Conservation (phyloP, 2,888 invertebrate genomes). For the Spialia ferax region DNA sequence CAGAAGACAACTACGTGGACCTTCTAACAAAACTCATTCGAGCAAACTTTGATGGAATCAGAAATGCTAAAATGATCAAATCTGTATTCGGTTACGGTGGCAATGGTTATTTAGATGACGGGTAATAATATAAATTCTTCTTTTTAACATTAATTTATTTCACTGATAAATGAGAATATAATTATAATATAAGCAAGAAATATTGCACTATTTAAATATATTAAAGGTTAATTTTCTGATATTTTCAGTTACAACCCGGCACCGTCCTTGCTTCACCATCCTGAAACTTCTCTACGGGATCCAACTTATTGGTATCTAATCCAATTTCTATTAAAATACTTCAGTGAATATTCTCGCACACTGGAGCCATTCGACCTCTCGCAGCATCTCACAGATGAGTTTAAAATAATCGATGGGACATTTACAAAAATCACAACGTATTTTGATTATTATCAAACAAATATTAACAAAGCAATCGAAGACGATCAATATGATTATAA, state of each 20-base stretch:
- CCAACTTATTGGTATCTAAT: constrained; percentile 73
- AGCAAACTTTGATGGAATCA: constrained; percentile 69
- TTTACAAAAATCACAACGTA: constrained; percentile 66
- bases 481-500: constrained; percentile 47
- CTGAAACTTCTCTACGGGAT: constrained; percentile 75
- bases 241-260: constrained; percentile 73
- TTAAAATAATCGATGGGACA: constrained; percentile 58
- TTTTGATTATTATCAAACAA: constrained; percentile 67
- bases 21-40: constrained; percentile 70
- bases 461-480: constrained; percentile 60
- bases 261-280: constrained; percentile 73
- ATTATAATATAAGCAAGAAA: not conserved
- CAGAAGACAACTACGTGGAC: constrained; percentile 69
- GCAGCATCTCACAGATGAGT: constrained; percentile 60
- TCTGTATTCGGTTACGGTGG: constrained; percentile 70
- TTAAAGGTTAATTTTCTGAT: constrained; percentile 23
- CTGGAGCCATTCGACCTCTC: constrained; percentile 64
- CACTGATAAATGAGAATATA: not conserved
- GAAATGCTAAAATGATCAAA: constrained; percentile 67
- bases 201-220: no score
- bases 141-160: not conserved
- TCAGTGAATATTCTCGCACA: constrained; percentile 61
- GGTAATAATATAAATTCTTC: constrained; percentile 53
- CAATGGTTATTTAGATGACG: constrained; percentile 58
- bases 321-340: constrained; percentile 64